A percentile compares a stretch with the other conserved stretches of the same genome.
Evolutionary conservation across 2,888 invertebrate genomes (phyloP).

Genomic region (Mayetiola destructor): DNA sequence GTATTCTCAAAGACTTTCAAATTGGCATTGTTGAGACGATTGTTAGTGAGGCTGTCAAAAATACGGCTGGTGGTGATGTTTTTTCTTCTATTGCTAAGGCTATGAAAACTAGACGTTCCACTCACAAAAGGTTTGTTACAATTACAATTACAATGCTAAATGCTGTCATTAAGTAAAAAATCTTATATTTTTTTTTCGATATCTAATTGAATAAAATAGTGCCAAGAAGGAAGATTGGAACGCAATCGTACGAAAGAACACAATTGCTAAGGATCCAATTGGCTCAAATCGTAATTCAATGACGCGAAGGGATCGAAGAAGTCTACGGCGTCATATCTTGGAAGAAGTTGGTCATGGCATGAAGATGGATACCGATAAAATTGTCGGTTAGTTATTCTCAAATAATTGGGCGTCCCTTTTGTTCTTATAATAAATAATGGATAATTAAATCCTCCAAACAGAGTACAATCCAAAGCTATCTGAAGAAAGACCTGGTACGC

Average conservation of each 20-base stretch:
- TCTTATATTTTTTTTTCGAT: background rate
- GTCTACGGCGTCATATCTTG: conserved; percentile 53
- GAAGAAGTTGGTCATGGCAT: conserved; percentile 48
- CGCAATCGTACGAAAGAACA: conserved; percentile 59
- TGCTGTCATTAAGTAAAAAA: too few species aligned
- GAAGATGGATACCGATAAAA: conserved; percentile 55
- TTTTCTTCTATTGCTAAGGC: conserved; percentile 73
- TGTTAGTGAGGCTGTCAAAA: conserved; percentile 54
- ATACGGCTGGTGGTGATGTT: conserved; percentile 47
- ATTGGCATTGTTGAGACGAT: conserved; percentile 77
- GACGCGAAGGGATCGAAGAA: conserved; percentile 50
- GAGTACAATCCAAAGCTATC: conserved; percentile 70
- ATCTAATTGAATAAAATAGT: conserved; percentile 13
- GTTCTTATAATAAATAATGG: background rate
- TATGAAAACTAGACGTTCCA: conserved; percentile 39
- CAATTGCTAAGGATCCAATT: conserved; percentile 56
- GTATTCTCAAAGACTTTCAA: conserved; percentile 78
- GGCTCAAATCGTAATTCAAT: conserved; percentile 58
- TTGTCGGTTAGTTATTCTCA: conserved; percentile 41
- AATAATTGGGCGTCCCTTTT: background rate
- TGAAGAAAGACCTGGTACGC: conserved; percentile 58
- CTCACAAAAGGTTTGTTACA: background rate
- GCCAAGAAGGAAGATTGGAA: conserved; percentile 71
- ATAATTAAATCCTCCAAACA: conserved; percentile 24
- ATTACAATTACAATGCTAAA: too few species aligned